A percentile compares a stretch with the other conserved stretches of the same genome.
Conservation (phyloP, 2,888 invertebrate species). For the Argyra leucocephala region DNA sequence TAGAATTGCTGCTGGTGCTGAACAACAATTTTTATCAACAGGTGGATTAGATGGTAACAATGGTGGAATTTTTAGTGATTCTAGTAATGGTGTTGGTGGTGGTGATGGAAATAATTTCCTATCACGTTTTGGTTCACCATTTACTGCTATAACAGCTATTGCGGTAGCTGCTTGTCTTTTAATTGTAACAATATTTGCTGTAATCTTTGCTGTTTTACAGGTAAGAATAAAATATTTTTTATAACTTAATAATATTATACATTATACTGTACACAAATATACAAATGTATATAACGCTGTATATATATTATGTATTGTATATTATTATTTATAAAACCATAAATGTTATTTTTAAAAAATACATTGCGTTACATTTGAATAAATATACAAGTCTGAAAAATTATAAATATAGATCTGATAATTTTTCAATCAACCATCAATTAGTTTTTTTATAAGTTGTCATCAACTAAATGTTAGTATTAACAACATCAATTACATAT, state of each 20-base stretch:
- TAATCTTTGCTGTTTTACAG: conserved; percentile 63
- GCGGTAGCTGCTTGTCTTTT: conserved; percentile 59
- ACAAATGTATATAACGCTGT: background rate
- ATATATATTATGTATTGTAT: conserved; percentile 1
- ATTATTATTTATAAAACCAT: no score
- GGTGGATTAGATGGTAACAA: conserved; percentile 24
- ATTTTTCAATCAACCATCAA: no score
- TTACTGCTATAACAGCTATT: conserved; percentile 57
- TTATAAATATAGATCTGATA: no score
- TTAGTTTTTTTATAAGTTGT: no score
- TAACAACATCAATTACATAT: no score
- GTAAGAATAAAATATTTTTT: conserved; percentile 45
- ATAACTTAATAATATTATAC: background rate
- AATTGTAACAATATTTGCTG: conserved; percentile 59
- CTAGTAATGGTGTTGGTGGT: conserved; percentile 24
- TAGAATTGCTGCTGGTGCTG: conserved; percentile 54
- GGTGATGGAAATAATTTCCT: conserved; percentile 32
- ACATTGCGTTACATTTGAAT: no score
- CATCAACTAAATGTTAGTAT: no score
- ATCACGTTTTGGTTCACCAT: conserved; percentile 43
- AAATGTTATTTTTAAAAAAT: no score
- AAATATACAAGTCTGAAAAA: no score
- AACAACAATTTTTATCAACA: conserved; percentile 36
- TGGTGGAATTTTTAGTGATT: conserved; percentile 21
- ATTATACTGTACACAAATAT: background rate